Percentiles rank a stretch among this genome's conserved stretches.
These are phyloP conservation scores for Chrysochloris asiatica DNA, from an alignment of 2,113 vertebrate genomes.

Conservation along the genomic window DNA sequence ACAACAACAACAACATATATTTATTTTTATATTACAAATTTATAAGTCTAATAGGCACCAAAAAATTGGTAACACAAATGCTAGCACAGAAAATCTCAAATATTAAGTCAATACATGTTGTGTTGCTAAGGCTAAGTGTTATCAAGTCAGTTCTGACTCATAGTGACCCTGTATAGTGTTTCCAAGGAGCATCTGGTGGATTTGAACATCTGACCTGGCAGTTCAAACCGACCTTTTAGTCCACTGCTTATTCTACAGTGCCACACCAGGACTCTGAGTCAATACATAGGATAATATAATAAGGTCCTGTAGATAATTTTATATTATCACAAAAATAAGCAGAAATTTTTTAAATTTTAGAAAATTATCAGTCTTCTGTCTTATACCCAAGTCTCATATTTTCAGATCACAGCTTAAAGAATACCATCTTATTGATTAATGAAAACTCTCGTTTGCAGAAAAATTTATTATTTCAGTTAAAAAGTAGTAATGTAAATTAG, in stretches of 20 bases:
- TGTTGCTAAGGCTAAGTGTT: no score
- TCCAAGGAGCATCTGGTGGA: no score
- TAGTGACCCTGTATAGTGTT: no score
- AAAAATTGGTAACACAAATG: background rate
- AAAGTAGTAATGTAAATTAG: background rate
- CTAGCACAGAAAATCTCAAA: background rate
- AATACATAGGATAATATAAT: background rate
- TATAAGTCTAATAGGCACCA: background rate
- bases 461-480: background rate
- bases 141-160: no score
- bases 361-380: background rate
- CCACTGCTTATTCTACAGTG: no score
- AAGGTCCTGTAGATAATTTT: background rate
- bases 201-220: no score
- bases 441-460: background rate
- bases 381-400: background rate
- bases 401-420: background rate
- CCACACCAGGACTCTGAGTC: no score
- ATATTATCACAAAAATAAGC: background rate
- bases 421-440: background rate
- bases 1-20: no score
- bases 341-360: background rate
- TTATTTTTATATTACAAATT: slow-evolving; percentile 8
- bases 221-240: no score
- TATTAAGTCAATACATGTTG: background rate